phyloP scores from a whole-genome alignment of 1,140 invertebrate species.

The Drosophila equinoxialis region DNA sequence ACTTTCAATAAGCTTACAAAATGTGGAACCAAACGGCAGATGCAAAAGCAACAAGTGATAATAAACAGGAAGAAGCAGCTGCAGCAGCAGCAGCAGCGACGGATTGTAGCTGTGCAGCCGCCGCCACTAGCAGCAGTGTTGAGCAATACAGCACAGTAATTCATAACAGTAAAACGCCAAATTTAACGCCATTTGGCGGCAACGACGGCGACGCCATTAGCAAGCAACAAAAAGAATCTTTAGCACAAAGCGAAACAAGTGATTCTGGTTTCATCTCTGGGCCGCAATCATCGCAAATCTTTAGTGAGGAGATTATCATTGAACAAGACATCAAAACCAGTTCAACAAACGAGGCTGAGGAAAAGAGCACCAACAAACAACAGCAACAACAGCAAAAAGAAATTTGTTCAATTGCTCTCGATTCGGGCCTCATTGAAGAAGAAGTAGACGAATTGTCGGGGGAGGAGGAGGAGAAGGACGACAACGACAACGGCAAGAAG shows the following conservation, averaged over 20 bases:
- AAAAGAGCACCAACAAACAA: slow-evolving; percentile 9
- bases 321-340: slow-evolving; percentile 30
- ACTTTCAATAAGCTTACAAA: slow-evolving; percentile 68
- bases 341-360: slow-evolving; percentile 24
- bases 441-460: slow-evolving; percentile 34
- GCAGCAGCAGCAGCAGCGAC: slow-evolving; percentile 65
- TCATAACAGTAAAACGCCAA: slow-evolving; percentile 66
- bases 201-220: slow-evolving; percentile 55
- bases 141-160: slow-evolving; percentile 54
- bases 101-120: slow-evolving; percentile 70
- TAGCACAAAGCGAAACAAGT: slow-evolving; percentile 77
- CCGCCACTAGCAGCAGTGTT: slow-evolving; percentile 58
- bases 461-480: slow-evolving; percentile 18
- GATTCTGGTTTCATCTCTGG: slow-evolving; percentile 83
- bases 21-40: slow-evolving; percentile 79
- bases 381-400: slow-evolving; percentile 21
- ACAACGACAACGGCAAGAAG: slow-evolving; percentile 20
- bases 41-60: slow-evolving; percentile 31
- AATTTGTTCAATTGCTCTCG: slow-evolving; percentile 41
- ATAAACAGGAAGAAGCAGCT: slow-evolving; percentile 44
- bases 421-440: slow-evolving; percentile 75
- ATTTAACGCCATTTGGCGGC: slow-evolving; percentile 65
- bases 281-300: slow-evolving; percentile 71
- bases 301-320: slow-evolving; percentile 59
- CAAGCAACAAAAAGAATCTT: slow-evolving; percentile 71